Conservation (phyloP, 2,888 invertebrate genomes). For the Halictus ligatus region DNA sequence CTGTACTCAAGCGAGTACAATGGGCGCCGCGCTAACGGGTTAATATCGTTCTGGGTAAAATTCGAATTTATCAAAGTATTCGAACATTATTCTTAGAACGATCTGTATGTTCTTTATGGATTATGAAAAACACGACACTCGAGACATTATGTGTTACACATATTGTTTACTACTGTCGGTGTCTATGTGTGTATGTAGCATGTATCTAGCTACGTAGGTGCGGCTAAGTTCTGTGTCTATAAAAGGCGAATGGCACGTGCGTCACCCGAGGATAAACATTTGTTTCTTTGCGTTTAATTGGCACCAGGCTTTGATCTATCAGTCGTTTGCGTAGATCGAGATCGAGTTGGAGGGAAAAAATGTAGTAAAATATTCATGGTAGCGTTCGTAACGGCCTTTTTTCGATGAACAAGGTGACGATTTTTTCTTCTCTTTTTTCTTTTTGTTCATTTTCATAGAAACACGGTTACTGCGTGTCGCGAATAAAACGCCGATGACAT, state of each 20-base stretch:
- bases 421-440: neutral
- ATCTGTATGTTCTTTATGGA: too few relatives aligned
- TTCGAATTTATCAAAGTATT: neutral
- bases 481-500: constrained; percentile 49
- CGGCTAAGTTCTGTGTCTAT: neutral
- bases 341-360: neutral
- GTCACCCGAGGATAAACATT: neutral
- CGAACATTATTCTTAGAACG: neutral
- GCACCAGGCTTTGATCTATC: neutral
- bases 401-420: neutral
- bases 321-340: neutral
- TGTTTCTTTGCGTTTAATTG: neutral
- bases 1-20: too few relatives aligned
- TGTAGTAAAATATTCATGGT: neutral
- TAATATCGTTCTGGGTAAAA: neutral
- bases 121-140: neutral
- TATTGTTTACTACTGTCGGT: neutral
- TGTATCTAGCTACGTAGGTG: neutral
- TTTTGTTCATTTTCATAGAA: neutral
- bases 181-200: neutral
- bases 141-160: neutral
- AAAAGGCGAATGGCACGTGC: neutral
- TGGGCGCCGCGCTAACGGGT: too few relatives aligned
- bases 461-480: neutral
- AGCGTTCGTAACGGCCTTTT: neutral